Base-by-base conservation (phyloP, 64 coral and sea anemone genomes). In the Montipora foliosa region DNA sequence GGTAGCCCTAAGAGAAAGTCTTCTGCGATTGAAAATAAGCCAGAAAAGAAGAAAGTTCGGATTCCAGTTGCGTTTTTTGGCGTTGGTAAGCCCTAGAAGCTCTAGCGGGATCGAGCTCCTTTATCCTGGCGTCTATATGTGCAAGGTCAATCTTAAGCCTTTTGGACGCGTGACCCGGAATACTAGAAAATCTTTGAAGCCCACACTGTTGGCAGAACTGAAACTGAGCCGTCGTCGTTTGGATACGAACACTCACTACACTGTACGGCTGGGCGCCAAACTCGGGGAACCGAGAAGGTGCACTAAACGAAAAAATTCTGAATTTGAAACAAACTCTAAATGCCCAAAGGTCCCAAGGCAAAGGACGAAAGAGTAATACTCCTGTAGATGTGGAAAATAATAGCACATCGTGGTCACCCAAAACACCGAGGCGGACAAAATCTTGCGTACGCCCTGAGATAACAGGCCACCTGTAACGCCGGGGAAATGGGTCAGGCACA, bases 41-140 rank as follows among this genome's bases (percentile, higher is more conserved):
- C 9, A 95, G 13, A 67, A 95, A 89, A 12, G 14, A 17, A 16
- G 57, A 67, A 46, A 95, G 77, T 8, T 95, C 89, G 10, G 9
- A 12, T 20, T 95, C 89, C 29, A 95, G 75, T 14, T 82, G 83
- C 9, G 90, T 75, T 16, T 95, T 95, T 49, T 95, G 94, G 70
- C 73, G 53, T 17, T 77, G 83, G 69, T 92, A 95, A 10, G 6
- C 14, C 8, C 59, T 60, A 24, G 76, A 88, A 49, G 49, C 46
- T 59, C 67, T 61, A 16, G 37, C 75, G 15, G 55, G 46, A 19
- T 87, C 47, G 59, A 92, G 87, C 2, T 89, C 87, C 47, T 49
- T 25, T 37, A 93, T 89, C 7, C 95, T 78, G 25, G n/a, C 12
- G 49, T 96, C 79, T 52, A 57, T 4, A 57, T 74, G 25, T 58